Conservation (phyloP, 1,140 invertebrate species). For the Cydia strobilella region DNA sequence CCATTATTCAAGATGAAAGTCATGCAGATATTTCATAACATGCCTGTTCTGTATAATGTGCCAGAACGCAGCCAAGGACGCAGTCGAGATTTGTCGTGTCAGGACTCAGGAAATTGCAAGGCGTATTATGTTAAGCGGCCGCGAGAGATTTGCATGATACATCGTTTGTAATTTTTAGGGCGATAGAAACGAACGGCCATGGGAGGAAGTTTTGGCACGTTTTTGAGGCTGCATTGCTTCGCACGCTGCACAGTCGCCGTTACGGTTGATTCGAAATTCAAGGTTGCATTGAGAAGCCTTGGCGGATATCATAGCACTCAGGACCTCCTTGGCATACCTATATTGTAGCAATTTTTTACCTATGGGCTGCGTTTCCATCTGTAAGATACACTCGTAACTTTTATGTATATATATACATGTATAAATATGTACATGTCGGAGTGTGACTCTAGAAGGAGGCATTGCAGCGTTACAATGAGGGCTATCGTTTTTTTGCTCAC, state of each 20-base stretch:
- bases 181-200: slow-evolving; percentile 21
- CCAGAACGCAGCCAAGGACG: slow-evolving; percentile 11
- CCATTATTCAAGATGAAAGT: not conserved
- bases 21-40: slow-evolving; percentile 21
- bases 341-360: not conserved
- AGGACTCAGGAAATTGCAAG: slow-evolving; percentile 27
- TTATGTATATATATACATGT: not conserved
- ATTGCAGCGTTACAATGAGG: too few relatives aligned
- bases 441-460: too few relatives aligned
- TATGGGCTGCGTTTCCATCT: not conserved
- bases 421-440: too few relatives aligned
- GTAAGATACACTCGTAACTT: not conserved
- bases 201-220: slow-evolving; percentile 10
- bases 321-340: too few relatives aligned
- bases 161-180: slow-evolving; percentile 32
- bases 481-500: too few relatives aligned
- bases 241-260: not conserved
- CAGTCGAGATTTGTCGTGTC: slow-evolving; percentile 25
- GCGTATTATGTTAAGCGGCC: slow-evolving; percentile 21
- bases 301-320: not conserved
- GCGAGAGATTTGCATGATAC: slow-evolving; percentile 28
- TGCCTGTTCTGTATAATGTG: slow-evolving; percentile 7
- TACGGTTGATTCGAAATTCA: not conserved
- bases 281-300: not conserved
- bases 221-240: not conserved